These are phyloP conservation scores for Pycnomerus fuliginosus DNA, from an alignment of 2,888 invertebrate species.

Conservation along the genomic window DNA sequence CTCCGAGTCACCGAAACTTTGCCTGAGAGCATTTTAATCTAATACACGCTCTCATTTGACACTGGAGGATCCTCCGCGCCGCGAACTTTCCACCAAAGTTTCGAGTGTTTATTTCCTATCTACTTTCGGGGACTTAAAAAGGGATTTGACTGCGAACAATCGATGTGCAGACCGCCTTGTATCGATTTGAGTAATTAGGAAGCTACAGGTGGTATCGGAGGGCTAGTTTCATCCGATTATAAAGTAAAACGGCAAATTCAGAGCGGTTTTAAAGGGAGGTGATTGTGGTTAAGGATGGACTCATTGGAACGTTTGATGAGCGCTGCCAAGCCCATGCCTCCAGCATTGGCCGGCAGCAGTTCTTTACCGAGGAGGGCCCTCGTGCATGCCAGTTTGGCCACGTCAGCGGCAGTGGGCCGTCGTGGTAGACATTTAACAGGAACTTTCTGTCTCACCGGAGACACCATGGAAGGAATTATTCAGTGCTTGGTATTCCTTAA, in stretches of 20 bases:
- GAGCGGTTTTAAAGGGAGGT: conserved; percentile 7
- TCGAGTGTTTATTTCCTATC: no score
- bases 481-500: conserved; percentile 91
- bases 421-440: conserved; percentile 83
- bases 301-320: conserved; percentile 79
- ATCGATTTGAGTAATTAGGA: no score
- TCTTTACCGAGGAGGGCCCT: conserved; percentile 66
- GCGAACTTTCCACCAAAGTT: no score
- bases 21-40: conserved; percentile 11
- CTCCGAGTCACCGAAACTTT: conserved; percentile 1
- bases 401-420: conserved; percentile 70
- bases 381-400: conserved; percentile 74
- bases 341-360: conserved; percentile 55
- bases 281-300: conserved; percentile 61
- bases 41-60: conserved; percentile 7
- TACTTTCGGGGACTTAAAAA: no score
- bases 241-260: no score
- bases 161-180: no score
- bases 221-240: conserved; percentile 9
- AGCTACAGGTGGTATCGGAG: conserved; percentile 14
- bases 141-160: no score
- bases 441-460: conserved; percentile 85
- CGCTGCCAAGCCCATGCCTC: conserved; percentile 67
- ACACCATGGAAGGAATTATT: conserved; percentile 92
- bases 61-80: no score